Evolutionary conservation across 1,140 invertebrate species (phyloP).

Genomic region (Zaprionus lachaisei): DNA sequence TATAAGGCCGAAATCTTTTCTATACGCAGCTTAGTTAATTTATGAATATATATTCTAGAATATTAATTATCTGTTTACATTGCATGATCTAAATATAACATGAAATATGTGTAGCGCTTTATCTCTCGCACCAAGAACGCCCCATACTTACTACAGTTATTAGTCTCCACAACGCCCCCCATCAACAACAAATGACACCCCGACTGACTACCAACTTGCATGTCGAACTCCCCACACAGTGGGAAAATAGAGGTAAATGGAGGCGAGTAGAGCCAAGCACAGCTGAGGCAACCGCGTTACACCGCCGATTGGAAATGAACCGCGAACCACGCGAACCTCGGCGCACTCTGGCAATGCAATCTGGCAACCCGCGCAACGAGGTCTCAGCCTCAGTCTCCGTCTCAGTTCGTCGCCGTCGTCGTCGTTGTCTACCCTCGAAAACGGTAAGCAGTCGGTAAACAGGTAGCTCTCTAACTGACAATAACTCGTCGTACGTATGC

Average conservation of each 20-base stretch:
- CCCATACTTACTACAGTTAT: background rate
- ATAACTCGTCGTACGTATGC: conserved; percentile 79
- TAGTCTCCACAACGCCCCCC: background rate
- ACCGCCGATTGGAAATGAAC: conserved; percentile 20
- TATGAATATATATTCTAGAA: too few species aligned
- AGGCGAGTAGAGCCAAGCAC: background rate
- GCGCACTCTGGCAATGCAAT: conserved; percentile 33
- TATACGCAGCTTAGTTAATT: too few species aligned
- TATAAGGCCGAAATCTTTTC: too few species aligned
- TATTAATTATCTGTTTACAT: too few species aligned
- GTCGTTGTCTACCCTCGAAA: conserved; percentile 49
- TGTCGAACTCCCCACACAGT: background rate
- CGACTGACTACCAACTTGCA: background rate
- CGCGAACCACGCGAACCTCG: conserved; percentile 7
- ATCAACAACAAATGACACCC: conserved; percentile 1
- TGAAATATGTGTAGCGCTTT: background rate
- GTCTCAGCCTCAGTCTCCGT: conserved; percentile 14
- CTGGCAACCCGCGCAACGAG: conserved; percentile 34
- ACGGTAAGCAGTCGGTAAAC: conserved; percentile 75
- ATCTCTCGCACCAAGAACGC: background rate
- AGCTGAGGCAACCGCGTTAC: conserved; percentile 30
- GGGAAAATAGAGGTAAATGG: background rate
- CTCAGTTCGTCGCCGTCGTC: background rate
- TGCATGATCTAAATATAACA: background rate
- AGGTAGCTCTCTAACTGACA: conserved; percentile 83